A percentile compares a stretch with the other conserved stretches of the same genome.
These are phyloP conservation scores for Apamea monoglypha DNA, from an alignment of 2,888 invertebrate species.

Conservation along the genomic window DNA sequence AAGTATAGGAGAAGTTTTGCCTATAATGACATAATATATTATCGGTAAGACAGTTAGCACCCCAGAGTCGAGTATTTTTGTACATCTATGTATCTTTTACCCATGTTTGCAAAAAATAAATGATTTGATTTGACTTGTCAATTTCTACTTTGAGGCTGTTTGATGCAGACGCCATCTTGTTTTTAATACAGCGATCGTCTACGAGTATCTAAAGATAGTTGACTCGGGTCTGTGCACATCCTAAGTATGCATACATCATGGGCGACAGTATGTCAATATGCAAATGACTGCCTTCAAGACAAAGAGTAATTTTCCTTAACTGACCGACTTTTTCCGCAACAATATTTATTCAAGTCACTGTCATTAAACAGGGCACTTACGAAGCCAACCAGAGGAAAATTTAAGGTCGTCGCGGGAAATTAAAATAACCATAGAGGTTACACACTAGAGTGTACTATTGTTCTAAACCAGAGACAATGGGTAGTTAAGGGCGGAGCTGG, in stretches of 20 bases:
- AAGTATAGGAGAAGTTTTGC: not conserved
- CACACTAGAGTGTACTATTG: slow-evolving; percentile 62
- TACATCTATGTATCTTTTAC: no score
- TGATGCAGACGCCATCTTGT: not conserved
- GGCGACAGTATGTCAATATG: slow-evolving; percentile 32
- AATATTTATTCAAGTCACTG: slow-evolving; percentile 41
- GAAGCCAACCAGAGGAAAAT: slow-evolving; percentile 51
- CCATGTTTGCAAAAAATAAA: no score
- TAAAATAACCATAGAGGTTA: slow-evolving; percentile 64
- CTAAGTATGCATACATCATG: slow-evolving; percentile 28
- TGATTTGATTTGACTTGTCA: no score
- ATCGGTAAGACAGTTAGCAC: not conserved
- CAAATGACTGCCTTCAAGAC: slow-evolving; percentile 34
- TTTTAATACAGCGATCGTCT: not conserved
- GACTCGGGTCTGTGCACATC: slow-evolving; percentile 12
- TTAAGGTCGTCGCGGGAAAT: slow-evolving; percentile 59
- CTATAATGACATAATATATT: not conserved
- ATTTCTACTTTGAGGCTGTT: no score
- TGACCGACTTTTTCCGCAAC: slow-evolving; percentile 49
- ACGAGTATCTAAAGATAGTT: not conserved
- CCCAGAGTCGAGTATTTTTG: no score
- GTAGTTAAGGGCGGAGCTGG: slow-evolving; percentile 67
- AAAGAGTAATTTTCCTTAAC: slow-evolving; percentile 34
- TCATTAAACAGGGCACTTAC: slow-evolving; percentile 49
- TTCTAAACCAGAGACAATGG: slow-evolving; percentile 64